A percentile compares a stretch with the other conserved stretches of the same genome.
Evolutionary conservation across 2,113 vertebrate species (phyloP).

Genomic region (Zapornia atra): DNA sequence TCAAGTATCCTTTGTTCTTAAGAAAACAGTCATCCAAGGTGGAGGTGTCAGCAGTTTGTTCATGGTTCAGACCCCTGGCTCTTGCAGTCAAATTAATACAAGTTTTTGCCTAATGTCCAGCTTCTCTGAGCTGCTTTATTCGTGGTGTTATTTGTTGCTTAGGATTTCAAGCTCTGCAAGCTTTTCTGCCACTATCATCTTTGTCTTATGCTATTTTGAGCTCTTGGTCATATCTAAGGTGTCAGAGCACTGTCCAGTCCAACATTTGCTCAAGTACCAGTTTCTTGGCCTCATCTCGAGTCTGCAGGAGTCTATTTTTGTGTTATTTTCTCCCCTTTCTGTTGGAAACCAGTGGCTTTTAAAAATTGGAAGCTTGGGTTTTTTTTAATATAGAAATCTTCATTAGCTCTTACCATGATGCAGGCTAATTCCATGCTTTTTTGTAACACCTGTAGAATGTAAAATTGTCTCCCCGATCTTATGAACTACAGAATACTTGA

Average conservation of each 20-base stretch:
- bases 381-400: not conserved
- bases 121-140: not conserved
- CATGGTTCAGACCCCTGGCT: not conserved
- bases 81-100: not conserved
- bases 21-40: not conserved
- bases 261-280: not conserved
- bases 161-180: not conserved
- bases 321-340: not conserved
- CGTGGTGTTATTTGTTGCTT: not conserved
- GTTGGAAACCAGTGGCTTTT: not conserved
- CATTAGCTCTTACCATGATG: not conserved
- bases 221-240: not conserved
- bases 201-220: not conserved
- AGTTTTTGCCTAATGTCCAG: not conserved
- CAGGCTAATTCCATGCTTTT: not conserved
- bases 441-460: rapidly evolving
- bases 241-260: not conserved
- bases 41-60: not conserved
- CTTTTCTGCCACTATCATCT: not conserved
- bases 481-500: not conserved
- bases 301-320: not conserved
- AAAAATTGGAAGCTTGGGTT: not conserved
- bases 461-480: not conserved
- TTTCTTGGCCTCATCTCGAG: not conserved
- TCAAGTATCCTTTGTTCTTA: not conserved